Evolutionary conservation across 2,797 vertebrate genomes (phyloP).

Genomic region (Parauchenoglanis punctatus): DNA sequence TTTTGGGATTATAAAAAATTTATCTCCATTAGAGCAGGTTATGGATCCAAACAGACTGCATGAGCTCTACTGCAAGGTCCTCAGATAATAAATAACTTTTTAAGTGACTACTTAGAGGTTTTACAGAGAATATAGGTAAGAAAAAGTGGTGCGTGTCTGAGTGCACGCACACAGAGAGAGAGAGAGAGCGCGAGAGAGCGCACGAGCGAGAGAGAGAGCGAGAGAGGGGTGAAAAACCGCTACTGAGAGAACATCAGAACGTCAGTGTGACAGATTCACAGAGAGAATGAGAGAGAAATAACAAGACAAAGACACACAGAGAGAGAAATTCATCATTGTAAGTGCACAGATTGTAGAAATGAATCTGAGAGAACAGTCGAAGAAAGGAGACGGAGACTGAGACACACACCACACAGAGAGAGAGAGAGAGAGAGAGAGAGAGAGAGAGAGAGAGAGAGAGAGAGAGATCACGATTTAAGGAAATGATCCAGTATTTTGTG

Average conservation of each 20-base stretch:
- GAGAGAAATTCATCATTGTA: not conserved
- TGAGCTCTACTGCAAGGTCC: not conserved
- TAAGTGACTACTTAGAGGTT: not conserved
- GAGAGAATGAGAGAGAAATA: not conserved
- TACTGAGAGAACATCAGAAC: not conserved
- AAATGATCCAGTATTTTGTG: not conserved
- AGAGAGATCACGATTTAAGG: not conserved
- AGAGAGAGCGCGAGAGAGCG: not conserved
- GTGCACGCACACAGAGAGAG: not conserved
- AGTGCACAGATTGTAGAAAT: not conserved
- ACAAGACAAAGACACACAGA: not conserved
- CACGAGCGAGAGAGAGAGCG: not conserved
- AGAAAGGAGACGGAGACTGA: not conserved
- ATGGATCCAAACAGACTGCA: not conserved
- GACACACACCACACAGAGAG: not conserved
- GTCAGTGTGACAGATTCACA: not conserved
- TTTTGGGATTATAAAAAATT: conserved; percentile 23
- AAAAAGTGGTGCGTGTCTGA: not conserved
- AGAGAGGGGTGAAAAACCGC: no score
- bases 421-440: not conserved
- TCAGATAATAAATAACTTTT: not conserved
- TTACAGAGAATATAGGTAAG: not conserved
- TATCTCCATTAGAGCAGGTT: conserved; percentile 18
- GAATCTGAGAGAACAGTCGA: not conserved
- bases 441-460: conserved; percentile 1